Conservation (phyloP, 1,140 invertebrate species). For the Bradynema listronoti region DNA sequence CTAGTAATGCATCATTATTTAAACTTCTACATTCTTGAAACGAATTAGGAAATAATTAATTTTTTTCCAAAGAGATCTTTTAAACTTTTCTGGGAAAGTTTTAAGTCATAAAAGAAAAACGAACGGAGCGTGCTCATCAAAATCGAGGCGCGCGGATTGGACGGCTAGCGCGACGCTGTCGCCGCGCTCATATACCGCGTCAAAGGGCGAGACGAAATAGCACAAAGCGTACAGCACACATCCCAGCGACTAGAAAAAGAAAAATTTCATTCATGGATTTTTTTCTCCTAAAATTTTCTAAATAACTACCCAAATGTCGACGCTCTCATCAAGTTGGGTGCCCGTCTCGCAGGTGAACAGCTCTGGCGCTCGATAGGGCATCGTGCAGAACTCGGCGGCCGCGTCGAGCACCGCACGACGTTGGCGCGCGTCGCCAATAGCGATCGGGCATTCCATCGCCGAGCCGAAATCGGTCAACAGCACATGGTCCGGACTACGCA, state of each 20-base stretch:
- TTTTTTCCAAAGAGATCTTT: neutral
- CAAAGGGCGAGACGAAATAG: slow-evolving; percentile 29
- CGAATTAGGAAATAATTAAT: neutral
- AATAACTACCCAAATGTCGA: slow-evolving; percentile 27
- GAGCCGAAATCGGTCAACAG: slow-evolving; percentile 30
- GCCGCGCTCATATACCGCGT: slow-evolving; percentile 25
- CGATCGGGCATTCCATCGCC: slow-evolving; percentile 29
- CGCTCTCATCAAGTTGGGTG: slow-evolving; percentile 18
- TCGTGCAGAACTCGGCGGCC: slow-evolving; percentile 29
- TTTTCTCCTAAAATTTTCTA: neutral
- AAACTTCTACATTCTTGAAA: neutral
- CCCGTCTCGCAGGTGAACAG: slow-evolving; percentile 28
- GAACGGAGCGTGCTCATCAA: slow-evolving; percentile 21
- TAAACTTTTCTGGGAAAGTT: neutral
- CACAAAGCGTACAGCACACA: slow-evolving; percentile 31
- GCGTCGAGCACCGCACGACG: slow-evolving; percentile 27
- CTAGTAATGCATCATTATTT: neutral
- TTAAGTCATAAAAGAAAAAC: slow-evolving; percentile 7
- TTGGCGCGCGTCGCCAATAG: slow-evolving; percentile 12
- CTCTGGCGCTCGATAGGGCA: slow-evolving; percentile 31
- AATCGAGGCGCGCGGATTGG: slow-evolving; percentile 23
- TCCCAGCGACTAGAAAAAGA: slow-evolving; percentile 27
- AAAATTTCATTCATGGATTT: neutral
- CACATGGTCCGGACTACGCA: slow-evolving; percentile 8
- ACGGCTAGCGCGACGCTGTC: slow-evolving; percentile 26